Evolutionary conservation across 30 jellyfish, hydroid and myxozoan species (phyloP).

Genomic region (Aurelia sp.): DNA sequence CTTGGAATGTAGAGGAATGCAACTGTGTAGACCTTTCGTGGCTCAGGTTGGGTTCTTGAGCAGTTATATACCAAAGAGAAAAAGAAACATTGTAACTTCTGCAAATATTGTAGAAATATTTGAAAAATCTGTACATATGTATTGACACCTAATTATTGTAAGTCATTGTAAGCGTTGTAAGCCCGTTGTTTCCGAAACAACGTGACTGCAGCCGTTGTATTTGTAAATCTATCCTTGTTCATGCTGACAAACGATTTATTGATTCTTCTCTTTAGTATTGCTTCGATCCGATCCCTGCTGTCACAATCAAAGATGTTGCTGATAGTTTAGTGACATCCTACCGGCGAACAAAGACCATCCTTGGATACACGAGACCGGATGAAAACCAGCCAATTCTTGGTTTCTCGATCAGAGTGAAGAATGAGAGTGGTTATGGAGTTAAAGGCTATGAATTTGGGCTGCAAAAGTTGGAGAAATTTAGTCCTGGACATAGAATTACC

Average conservation of each 20-base stretch:
- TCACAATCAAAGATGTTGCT: conserved; percentile 94
- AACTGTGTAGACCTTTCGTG: too few species aligned
- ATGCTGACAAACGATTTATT: background rate
- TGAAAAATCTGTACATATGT: too few species aligned
- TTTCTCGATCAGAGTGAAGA: conserved; percentile 84
- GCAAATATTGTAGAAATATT: too few species aligned
- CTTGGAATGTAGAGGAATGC: too few species aligned
- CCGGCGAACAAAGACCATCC: conserved; percentile 62
- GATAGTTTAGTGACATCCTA: conserved; percentile 82
- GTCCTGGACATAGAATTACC: conserved; percentile 74
- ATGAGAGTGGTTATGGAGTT: conserved; percentile 72
- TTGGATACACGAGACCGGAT: conserved; percentile 82
- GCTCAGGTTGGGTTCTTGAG: too few species aligned
- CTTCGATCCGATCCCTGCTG: conserved; percentile 92
- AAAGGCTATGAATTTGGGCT: conserved; percentile 97
- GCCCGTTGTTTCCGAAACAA: too few species aligned
- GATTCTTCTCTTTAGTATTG: conserved; percentile 67
- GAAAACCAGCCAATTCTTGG: conserved; percentile 89
- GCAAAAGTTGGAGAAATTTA: conserved; percentile 66
- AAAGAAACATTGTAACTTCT: too few species aligned
- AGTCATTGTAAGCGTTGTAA: too few species aligned
- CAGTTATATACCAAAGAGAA: too few species aligned
- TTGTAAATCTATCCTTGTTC: too few species aligned
- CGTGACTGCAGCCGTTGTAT: too few species aligned
- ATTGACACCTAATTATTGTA: too few species aligned